Percentiles rank a stretch among this genome's conserved stretches.
These are phyloP conservation scores for Caenorhabditis uteleia DNA, from an alignment of 2,888 invertebrate species.

Conservation along the genomic window DNA sequence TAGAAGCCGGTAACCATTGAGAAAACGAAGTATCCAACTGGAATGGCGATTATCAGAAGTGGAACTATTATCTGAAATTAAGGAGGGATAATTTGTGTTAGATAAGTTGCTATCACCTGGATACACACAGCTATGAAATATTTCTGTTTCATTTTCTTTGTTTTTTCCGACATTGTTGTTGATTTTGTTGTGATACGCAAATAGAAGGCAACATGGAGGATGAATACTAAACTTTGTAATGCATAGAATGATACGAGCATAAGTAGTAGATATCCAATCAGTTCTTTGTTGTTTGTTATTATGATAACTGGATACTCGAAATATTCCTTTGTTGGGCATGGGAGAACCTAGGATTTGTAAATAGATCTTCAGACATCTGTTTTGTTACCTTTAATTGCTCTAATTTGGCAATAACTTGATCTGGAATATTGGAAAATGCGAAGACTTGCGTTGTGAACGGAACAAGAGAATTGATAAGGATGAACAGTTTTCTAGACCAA, in stretches of 20 bases:
- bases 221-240: conserved; percentile 10
- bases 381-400: background rate
- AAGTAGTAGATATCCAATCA: conserved; percentile 11
- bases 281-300: conserved; percentile 13
- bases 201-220: conserved; percentile 12
- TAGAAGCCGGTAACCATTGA: conserved; percentile 21
- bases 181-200: conserved; percentile 20
- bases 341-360: conserved; percentile 10
- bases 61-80: conserved; percentile 17
- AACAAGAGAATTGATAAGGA: background rate
- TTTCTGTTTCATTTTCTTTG: conserved; percentile 19
- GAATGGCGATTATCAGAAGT: conserved; percentile 12
- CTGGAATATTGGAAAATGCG: background rate
- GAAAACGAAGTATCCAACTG: conserved; percentile 18
- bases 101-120: conserved; percentile 10
- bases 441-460: background rate
- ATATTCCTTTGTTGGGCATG: background rate
- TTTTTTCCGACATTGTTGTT: conserved; percentile 14
- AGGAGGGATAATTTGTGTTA: background rate
- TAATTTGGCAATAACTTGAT: background rate
- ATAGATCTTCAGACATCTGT: conserved; percentile 6
- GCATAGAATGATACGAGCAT: conserved; percentile 4
- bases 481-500: background rate
- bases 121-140: conserved; percentile 27
- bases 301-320: conserved; percentile 7